Evolutionary conservation across 2,113 vertebrate species (phyloP), one percentile per base, ranked within the genome.

Genomic region (Psephotus haematonotus): DNA sequence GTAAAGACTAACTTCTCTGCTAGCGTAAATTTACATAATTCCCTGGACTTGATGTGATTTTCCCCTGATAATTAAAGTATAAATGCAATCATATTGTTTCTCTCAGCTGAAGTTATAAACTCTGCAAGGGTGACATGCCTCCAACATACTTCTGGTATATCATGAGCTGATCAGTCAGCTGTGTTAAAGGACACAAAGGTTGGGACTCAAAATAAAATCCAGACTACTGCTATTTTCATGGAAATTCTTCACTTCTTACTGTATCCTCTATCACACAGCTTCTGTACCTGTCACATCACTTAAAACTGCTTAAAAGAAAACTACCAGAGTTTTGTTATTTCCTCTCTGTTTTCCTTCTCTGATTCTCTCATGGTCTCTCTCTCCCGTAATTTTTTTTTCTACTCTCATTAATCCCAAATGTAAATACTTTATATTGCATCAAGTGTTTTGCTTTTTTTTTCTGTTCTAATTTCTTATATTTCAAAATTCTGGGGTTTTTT

Each of bases 91-190:
- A n/a, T 60, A 14, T 47, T 86, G 4, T 60, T 86, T 86, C 46
- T 52, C 8, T 44, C 41, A 41, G 15, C 7, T 87, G 74, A 92
- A 82, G 22, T 86, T 55, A 67, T 12, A 55, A 91, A 91, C 7
- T 44, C 24, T 44, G 31, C 23, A 78, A 79, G 65, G 11, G 13
- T 94, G 31, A 63, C 46, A 31, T 17, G 12, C 6, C 20, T 78
- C 43, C 43, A 50, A 18, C 29, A 27, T 41, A n/a, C 24, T 94
- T 41, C 12, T 44, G 12, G 8, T 65, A 10, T 49, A 20, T 70
- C 0, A 0, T 57, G 67, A 18, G 49, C n/a, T 49, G 23, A 39
- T 86, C 0, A 0, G 27, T 90, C 35, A 64, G 22, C 33, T 79
- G 22, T 69, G 37, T 31, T 69, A 71, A 67, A 81, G 82, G 33